Evolutionary conservation across 2,888 invertebrate genomes (phyloP).

Genomic region (Anthrax anthrax): DNA sequence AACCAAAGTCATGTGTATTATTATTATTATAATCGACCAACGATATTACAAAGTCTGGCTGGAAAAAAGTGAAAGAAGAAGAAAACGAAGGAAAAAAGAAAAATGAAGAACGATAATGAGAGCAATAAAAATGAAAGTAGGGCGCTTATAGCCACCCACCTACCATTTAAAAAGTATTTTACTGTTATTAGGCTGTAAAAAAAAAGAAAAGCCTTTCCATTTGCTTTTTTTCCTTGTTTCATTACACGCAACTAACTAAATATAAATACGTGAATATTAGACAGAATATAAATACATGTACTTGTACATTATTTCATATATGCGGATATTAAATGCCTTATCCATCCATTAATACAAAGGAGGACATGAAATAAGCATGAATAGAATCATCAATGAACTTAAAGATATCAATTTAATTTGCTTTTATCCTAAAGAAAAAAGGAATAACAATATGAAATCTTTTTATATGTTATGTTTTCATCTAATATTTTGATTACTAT

Average conservation of each 20-base stretch:
- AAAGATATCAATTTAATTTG: constrained; percentile 4
- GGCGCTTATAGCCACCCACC: neutral
- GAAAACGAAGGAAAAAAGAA: too few relatives aligned
- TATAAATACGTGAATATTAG: too few relatives aligned
- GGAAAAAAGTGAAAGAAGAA: too few relatives aligned
- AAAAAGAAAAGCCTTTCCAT: neutral
- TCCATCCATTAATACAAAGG: neutral
- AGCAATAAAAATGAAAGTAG: neutral
- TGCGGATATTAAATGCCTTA: neutral
- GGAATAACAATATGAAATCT: too few relatives aligned
- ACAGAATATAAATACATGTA: neutral
- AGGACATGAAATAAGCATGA: neutral
- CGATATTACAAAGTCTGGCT: neutral
- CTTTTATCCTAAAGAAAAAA: constrained; percentile 1
- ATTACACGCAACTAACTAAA: neutral
- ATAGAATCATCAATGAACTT: constrained; percentile 5
- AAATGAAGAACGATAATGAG: neutral
- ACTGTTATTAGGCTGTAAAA: neutral
- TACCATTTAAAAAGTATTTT: neutral
- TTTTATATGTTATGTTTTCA: constrained; percentile 5
- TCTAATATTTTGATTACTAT: neutral
- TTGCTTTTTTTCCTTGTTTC: neutral
- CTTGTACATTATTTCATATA: neutral
- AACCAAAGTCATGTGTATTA: too few relatives aligned
- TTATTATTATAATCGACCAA: neutral